Evolutionary conservation across 64 coral and sea anemone species (phyloP).

Genomic region (Platygyra sinensis): DNA sequence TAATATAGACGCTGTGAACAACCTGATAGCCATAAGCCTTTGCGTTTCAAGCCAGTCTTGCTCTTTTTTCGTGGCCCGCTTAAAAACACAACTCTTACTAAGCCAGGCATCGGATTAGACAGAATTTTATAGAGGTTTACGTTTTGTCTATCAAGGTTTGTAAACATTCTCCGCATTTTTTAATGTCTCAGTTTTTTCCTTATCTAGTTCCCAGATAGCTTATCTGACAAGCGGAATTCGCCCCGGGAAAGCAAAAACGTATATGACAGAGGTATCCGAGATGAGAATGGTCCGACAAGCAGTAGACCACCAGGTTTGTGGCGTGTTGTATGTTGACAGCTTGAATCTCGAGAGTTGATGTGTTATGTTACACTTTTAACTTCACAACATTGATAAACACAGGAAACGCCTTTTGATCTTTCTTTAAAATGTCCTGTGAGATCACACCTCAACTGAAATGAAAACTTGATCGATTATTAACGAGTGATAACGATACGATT

Average conservation of each 20-base stretch:
- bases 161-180: conserved; percentile 23
- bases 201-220: conserved; percentile 16
- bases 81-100: neutral
- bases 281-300: neutral
- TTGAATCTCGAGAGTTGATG: neutral
- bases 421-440: neutral
- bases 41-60: neutral
- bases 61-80: neutral
- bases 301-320: neutral
- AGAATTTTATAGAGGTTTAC: neutral
- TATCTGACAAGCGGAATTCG: conserved; percentile 17
- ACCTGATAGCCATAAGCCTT: neutral
- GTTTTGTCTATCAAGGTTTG: neutral
- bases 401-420: neutral
- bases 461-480: neutral
- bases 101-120: neutral
- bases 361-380: neutral
- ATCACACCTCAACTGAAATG: neutral
- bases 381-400: neutral
- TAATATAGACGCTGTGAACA: neutral
- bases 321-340: neutral
- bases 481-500: neutral
- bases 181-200: neutral
- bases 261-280: neutral
- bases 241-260: neutral